A percentile compares a stretch with the other conserved stretches of the same genome.
Evolutionary conservation across 2,888 invertebrate genomes (phyloP).

Genomic region (Drosophila anomalipes): DNA sequence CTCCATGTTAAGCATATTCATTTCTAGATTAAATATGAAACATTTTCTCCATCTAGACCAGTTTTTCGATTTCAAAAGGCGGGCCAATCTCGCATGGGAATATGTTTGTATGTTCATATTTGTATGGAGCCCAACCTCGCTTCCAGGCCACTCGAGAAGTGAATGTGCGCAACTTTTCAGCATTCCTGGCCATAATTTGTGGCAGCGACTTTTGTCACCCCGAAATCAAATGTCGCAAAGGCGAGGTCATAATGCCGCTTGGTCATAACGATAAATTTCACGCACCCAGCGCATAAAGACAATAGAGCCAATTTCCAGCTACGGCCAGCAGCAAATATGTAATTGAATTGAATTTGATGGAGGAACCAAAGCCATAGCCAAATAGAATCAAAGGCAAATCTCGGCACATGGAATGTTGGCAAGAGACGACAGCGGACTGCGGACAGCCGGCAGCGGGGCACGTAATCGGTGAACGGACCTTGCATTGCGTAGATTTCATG

Average conservation of each 20-base stretch:
- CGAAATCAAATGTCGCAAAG: constrained; percentile 68
- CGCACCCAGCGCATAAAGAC: constrained; percentile 70
- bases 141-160: constrained; percentile 38
- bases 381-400: constrained; percentile 64
- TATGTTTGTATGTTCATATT: neutral
- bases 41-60: neutral
- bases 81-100: neutral
- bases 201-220: constrained; percentile 60
- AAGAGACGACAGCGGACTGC: constrained; percentile 11
- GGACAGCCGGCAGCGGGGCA: constrained; percentile 1
- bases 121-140: constrained; percentile 29
- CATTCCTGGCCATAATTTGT: constrained; percentile 66
- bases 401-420: constrained; percentile 56
- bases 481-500: constrained; percentile 68
- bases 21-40: neutral
- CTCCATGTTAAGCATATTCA: neutral
- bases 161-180: constrained; percentile 53
- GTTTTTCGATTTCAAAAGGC: neutral
- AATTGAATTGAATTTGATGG: constrained; percentile 72
- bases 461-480: constrained; percentile 41
- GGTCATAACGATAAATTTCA: constrained; percentile 78
- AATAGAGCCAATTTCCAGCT: constrained; percentile 68
- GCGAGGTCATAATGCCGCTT: constrained; percentile 68
- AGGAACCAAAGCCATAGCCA: constrained; percentile 19
- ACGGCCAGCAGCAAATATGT: constrained; percentile 41